Evolutionary conservation across 92 coral and sea anemone species (phyloP), one percentile per base, ranked within the genome.

Genomic region (Ricordea florida): DNA sequence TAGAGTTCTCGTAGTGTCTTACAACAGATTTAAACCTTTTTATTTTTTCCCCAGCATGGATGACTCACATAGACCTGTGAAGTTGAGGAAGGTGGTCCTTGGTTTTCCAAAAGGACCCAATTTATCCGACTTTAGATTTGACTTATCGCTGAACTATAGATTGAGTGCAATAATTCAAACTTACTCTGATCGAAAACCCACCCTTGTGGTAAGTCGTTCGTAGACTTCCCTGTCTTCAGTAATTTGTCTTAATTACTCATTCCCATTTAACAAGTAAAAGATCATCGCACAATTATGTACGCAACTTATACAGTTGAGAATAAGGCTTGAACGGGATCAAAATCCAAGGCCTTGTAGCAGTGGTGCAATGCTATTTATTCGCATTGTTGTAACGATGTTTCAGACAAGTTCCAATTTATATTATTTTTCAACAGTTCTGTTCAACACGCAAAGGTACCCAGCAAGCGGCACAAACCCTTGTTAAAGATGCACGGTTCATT

Each of bases 21-120:
- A n/a, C n/a, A n/a, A n/a, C n/a, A n/a, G n/a, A n/a, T n/a, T n/a
- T n/a, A n/a, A n/a, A n/a, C n/a, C n/a, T n/a, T n/a, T n/a, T n/a
- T n/a, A n/a, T n/a, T n/a, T n/a, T n/a, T 57, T 55, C 64, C 67
- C 14, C 75, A 96, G 99, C 65, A 85, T 96, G 97, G 96, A 96
- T 43, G 99, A 96, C 55, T 85, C 96, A 5, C 72, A 96, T 68
- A 87, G 99, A 10, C 99, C 99, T 9, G 99, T 96, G n/a, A 92
- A 84, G 73, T 79, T 96, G 23, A 77, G 93, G 14, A 92, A 92
- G 66, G 94, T 96, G 44, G 96, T 96, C n/a, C 90, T 96, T 56
- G 99, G 99, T 15, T 96, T 82, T 63, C 75, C 85, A 10, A 89
- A 87, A 84, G 78, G 76, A 42, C 81, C 84, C 13, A 89, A 83